These are phyloP conservation scores for Ophioninae sp. DNA, from an alignment of 2,888 invertebrate genomes.

Conservation along the genomic window DNA sequence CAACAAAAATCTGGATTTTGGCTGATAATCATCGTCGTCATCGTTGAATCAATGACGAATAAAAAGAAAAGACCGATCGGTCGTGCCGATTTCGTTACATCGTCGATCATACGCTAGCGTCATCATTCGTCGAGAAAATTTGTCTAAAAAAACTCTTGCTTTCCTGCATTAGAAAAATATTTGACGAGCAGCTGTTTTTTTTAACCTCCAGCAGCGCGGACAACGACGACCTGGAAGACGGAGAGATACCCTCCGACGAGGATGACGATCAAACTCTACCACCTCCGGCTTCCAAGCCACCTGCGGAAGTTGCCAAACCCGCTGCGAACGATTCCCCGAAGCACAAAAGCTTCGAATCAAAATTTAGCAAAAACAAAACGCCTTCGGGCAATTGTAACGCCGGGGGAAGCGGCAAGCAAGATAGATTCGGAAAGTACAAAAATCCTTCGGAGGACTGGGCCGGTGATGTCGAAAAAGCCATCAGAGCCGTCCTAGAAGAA, in stretches of 20 bases:
- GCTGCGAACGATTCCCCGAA: slow-evolving; percentile 79
- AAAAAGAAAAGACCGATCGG: background rate
- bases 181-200: slow-evolving; percentile 47
- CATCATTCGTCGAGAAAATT: background rate
- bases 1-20: background rate
- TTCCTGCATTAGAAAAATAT: slow-evolving; percentile 1
- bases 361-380: slow-evolving; percentile 75
- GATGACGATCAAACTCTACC: slow-evolving; percentile 81
- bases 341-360: slow-evolving; percentile 75
- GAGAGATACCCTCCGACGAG: slow-evolving; percentile 90
- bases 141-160: background rate
- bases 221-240: slow-evolving; percentile 91
- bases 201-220: slow-evolving; percentile 70
- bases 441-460: slow-evolving; percentile 87
- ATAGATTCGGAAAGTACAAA: slow-evolving; percentile 82
- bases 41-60: slow-evolving; percentile 1
- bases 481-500: slow-evolving; percentile 89
- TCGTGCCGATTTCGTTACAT: background rate
- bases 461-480: slow-evolving; percentile 89
- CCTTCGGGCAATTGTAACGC: slow-evolving; percentile 58
- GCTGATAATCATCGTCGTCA: slow-evolving; percentile 33
- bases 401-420: slow-evolving; percentile 70
- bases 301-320: slow-evolving; percentile 69
- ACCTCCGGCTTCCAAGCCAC: slow-evolving; percentile 82
- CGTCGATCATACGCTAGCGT: background rate